A percentile compares a stretch with the other conserved stretches of the same genome.
Conservation (phyloP, 1,140 invertebrate species). For the Lordiphosa stackelbergi region DNA sequence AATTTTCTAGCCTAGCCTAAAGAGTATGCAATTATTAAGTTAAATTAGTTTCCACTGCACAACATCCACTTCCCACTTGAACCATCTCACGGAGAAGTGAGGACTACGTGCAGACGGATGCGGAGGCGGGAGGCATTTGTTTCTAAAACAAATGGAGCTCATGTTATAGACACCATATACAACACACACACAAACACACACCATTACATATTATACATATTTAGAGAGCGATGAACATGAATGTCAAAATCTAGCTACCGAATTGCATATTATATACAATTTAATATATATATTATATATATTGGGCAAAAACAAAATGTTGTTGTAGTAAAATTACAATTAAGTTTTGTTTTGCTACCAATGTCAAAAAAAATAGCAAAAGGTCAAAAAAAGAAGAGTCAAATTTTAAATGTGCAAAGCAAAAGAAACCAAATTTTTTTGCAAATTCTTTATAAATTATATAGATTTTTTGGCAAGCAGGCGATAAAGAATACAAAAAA, state of each 20-base stretch:
- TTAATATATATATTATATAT: conserved; percentile 63
- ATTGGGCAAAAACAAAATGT: conserved; percentile 70
- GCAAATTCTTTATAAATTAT: conserved; percentile 67
- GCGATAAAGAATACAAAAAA: conserved; percentile 55
- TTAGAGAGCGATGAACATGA: conserved; percentile 31
- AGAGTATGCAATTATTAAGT: conserved; percentile 70
- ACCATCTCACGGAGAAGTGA: not conserved
- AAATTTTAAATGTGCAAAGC: conserved; percentile 63
- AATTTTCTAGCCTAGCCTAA: conserved; percentile 67
- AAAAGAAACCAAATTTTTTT: conserved; percentile 47
- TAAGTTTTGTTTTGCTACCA: conserved; percentile 73
- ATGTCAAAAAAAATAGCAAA: conserved; percentile 13
- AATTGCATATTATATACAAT: conserved; percentile 72
- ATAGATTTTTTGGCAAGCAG: conserved; percentile 59
- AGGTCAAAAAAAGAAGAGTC: conserved; percentile 39
- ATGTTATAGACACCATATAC: conserved; percentile 38
- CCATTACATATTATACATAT: conserved; percentile 26
- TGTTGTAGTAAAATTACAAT: conserved; percentile 74
- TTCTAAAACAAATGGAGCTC: conserved; percentile 61
- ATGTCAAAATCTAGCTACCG: conserved; percentile 70
- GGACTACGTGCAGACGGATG: not conserved
- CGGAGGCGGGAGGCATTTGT: conserved; percentile 24
- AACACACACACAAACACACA: conserved; percentile 26
- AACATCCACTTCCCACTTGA: conserved; percentile 5
- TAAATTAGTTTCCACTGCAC: conserved; percentile 52